A percentile compares a stretch with the other conserved stretches of the same genome.
Conservation (phyloP, 2,888 invertebrate species). For the Aquatica leii region DNA sequence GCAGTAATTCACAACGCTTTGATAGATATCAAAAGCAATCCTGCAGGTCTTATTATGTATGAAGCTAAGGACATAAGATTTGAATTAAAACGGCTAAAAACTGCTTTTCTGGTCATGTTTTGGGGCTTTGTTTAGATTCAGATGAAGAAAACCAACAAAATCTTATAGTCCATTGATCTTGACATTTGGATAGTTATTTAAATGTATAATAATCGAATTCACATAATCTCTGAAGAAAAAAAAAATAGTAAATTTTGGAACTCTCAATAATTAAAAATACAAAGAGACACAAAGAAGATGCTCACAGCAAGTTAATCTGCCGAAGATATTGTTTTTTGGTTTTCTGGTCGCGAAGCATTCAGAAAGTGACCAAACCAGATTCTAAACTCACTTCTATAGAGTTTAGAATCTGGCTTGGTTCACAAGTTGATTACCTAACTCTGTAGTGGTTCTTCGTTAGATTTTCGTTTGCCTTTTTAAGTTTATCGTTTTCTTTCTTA, state of each 20-base stretch:
- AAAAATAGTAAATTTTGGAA: constrained; percentile 3
- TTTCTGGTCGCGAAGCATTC: constrained; percentile 11
- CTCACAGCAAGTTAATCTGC: constrained; percentile 10
- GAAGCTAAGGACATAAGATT: constrained; percentile 7
- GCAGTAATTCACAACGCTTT: constrained; percentile 10
- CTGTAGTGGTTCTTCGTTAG: no score
- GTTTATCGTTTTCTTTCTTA: no score
- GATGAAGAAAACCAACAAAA: constrained; percentile 5
- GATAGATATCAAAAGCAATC: constrained; percentile 7
- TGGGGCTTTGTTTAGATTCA: constrained; percentile 11
- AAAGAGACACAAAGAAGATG: background rate
- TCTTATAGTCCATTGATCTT: background rate
- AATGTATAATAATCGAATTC: constrained; percentile 10
- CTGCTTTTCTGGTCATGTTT: background rate
- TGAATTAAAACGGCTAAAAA: constrained; percentile 6
- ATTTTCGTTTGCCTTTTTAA: no score
- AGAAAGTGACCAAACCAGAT: no score
- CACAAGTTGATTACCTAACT: no score
- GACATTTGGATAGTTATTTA: constrained; percentile 1
- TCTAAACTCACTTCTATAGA: no score
- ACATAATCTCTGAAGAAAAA: constrained; percentile 10
- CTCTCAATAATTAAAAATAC: background rate
- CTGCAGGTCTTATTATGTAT: background rate
- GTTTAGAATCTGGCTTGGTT: no score
- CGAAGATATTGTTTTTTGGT: constrained; percentile 10